Percentiles rank a stretch among this genome's conserved stretches.
These are phyloP conservation scores for Merluccius polli DNA, from an alignment of 2,797 vertebrate species.

Conservation along the genomic window DNA sequence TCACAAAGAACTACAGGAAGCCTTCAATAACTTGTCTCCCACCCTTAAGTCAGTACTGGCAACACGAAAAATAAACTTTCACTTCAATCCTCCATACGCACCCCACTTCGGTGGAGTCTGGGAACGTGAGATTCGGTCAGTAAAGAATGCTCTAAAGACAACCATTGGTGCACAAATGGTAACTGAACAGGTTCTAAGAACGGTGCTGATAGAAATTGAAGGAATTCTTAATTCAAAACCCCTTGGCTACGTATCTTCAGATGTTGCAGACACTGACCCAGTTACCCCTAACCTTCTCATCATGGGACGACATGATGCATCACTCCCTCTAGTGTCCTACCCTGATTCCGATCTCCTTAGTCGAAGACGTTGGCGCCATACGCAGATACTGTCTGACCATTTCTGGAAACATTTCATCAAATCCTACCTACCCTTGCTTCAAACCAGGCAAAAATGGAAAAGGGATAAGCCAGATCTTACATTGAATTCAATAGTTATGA, in stretches of 20 bases:
- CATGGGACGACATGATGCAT: slow-evolving; percentile 13
- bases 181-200: neutral
- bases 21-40: neutral
- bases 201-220: neutral
- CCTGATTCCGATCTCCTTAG: slow-evolving; percentile 13
- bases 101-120: neutral
- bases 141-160: neutral
- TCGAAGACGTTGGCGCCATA: too few relatives aligned
- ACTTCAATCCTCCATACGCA: slow-evolving; percentile 3
- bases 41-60: neutral
- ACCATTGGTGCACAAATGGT: neutral
- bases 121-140: too few relatives aligned
- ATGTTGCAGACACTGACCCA: slow-evolving; percentile 5
- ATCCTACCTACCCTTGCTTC: too few relatives aligned
- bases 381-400: too few relatives aligned
- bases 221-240: slow-evolving; percentile 11
- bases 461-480: neutral
- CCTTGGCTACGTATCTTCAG: neutral
- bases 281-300: slow-evolving; percentile 8
- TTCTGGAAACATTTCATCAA: too few relatives aligned
- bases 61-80: neutral
- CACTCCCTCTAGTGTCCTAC: slow-evolving; percentile 4
- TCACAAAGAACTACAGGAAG: neutral
- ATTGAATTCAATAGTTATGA: neutral
- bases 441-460: slow-evolving; percentile 3